These are phyloP conservation scores for Ardeotis arabs DNA, from an alignment of 2,113 vertebrate species.

Conservation along the genomic window DNA sequence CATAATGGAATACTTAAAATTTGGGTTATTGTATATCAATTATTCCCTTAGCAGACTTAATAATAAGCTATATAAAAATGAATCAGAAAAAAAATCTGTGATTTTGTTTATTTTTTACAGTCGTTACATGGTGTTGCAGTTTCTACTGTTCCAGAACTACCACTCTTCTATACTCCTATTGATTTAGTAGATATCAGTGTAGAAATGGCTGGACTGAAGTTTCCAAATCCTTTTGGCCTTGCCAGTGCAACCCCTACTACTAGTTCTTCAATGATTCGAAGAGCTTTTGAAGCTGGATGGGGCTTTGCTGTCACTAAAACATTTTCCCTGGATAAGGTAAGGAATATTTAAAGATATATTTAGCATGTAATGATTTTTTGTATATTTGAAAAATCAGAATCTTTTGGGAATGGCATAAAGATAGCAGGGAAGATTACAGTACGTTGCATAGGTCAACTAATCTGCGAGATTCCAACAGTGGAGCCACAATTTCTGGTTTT, in stretches of 20 bases:
- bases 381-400: not conserved
- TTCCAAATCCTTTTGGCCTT: constrained; percentile 91
- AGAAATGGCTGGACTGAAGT: constrained; percentile 86
- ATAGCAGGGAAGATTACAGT: not conserved
- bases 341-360: not conserved
- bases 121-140: constrained; percentile 77
- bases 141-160: constrained; percentile 76
- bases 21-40: not conserved
- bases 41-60: not conserved
- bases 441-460: not conserved
- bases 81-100: not conserved
- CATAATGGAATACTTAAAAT: not conserved
- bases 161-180: constrained; percentile 87
- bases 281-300: constrained; percentile 93
- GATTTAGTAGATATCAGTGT: constrained; percentile 90
- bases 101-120: constrained; percentile 63
- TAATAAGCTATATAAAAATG: not conserved
- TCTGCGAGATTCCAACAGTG: not conserved
- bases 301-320: constrained; percentile 94
- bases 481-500: not conserved
- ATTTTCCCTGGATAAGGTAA: constrained; percentile 88
- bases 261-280: constrained; percentile 89
- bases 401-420: not conserved
- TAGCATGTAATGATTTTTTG: not conserved
- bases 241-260: constrained; percentile 92